Conservation (phyloP, 2,888 invertebrate genomes). For the Cephus rjabovi region DNA sequence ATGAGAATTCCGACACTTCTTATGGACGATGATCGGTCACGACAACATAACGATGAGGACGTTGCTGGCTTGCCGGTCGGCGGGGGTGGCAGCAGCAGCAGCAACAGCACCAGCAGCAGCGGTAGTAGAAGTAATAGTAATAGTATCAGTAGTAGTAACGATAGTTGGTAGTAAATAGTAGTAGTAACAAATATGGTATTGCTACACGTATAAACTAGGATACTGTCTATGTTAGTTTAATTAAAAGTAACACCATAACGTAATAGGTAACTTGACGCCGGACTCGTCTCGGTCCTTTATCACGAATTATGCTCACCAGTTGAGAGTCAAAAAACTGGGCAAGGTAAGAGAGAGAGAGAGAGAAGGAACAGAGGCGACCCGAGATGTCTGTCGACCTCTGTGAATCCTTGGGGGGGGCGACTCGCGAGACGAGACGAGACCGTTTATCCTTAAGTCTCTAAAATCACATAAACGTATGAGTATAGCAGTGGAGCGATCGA, state of each 20-base stretch:
- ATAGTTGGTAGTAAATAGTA: conserved; percentile 25
- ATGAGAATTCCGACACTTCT: too few species aligned
- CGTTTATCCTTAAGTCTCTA: conserved; percentile 55
- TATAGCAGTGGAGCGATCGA: conserved; percentile 26
- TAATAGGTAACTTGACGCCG: conserved; percentile 63
- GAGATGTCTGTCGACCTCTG: too few species aligned
- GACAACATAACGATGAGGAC: not conserved
- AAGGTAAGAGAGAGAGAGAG: too few species aligned
- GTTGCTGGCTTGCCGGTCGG: not conserved
- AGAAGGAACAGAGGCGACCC: too few species aligned
- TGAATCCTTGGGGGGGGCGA: too few species aligned
- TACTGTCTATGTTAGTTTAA: conserved; percentile 55
- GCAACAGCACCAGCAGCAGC: conserved; percentile 17
- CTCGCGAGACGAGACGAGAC: conserved; percentile 33
- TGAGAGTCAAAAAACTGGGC: too few species aligned
- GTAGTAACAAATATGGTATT: conserved; percentile 26
- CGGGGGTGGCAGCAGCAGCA: conserved; percentile 11
- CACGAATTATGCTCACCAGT: not conserved
- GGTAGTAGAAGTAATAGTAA: conserved; percentile 38
- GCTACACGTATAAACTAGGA: conserved; percentile 55
- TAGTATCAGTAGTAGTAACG: conserved; percentile 28
- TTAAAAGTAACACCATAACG: conserved; percentile 58
- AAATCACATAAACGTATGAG: conserved; percentile 63
- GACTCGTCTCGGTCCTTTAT: conserved; percentile 37
- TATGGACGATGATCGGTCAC: not conserved